Evolutionary conservation across 2,888 invertebrate species (phyloP).

Genomic region (Holacanthella duospinosa): DNA sequence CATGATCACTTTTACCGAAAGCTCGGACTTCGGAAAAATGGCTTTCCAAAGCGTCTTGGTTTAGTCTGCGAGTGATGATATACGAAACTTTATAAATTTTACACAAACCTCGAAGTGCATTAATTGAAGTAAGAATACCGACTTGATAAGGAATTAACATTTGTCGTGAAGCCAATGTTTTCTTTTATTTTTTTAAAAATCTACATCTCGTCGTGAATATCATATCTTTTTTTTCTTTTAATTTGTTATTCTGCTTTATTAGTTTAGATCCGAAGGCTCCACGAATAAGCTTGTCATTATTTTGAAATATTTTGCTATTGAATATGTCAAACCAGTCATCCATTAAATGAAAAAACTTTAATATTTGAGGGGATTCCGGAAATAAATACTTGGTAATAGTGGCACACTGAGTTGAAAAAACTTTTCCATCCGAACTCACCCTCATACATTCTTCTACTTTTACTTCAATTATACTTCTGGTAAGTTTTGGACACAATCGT

Average conservation of each 20-base stretch:
- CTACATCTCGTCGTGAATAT: not conserved
- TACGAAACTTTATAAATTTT: not conserved
- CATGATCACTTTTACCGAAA: not conserved
- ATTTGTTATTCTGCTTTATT: not conserved
- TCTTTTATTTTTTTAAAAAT: not conserved
- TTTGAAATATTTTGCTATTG: not conserved
- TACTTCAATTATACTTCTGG: not conserved
- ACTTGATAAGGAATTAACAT: not conserved
- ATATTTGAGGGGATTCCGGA: not conserved
- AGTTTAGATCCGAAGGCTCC: not conserved
- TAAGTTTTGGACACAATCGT: not conserved
- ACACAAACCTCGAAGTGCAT: not conserved
- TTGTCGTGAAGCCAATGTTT: not conserved
- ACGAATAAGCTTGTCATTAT: not conserved
- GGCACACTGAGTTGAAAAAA: not conserved
- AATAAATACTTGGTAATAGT: not conserved
- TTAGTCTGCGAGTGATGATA: not conserved
- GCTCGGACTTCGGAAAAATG: not conserved
- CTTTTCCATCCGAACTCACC: not conserved
- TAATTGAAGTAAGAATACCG: not conserved
- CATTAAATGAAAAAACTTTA: not conserved
- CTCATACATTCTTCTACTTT: not conserved
- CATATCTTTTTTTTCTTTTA: not conserved
- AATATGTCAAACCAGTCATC: not conserved
- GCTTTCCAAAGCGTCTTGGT: not conserved